A percentile compares a stretch with the other conserved stretches of the same genome.
Evolutionary conservation across 2,888 invertebrate species (phyloP).

Genomic region (Drosophila colorata): DNA sequence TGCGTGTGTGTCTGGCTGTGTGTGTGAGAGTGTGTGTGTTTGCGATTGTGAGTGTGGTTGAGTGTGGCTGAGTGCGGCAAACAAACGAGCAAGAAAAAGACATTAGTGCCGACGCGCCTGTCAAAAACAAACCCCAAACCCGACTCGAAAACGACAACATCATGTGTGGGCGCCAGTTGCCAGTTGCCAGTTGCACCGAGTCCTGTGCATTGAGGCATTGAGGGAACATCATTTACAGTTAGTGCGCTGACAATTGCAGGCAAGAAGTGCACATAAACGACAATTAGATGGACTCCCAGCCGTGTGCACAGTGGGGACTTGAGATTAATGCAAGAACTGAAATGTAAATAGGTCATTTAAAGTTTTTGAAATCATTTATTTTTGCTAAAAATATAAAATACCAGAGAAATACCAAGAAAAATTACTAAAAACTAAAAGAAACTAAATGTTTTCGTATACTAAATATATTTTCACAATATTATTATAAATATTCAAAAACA

Average conservation of each 20-base stretch:
- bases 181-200: slow-evolving; percentile 12
- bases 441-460: no score
- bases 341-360: no score
- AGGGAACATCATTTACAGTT: slow-evolving; percentile 71
- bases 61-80: slow-evolving; percentile 38
- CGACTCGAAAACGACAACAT: slow-evolving; percentile 10
- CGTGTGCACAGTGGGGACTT: slow-evolving; percentile 32
- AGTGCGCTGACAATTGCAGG: slow-evolving; percentile 61
- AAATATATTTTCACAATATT: no score
- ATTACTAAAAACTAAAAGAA: no score
- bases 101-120: slow-evolving; percentile 61
- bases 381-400: no score
- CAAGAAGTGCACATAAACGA: slow-evolving; percentile 47
- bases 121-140: slow-evolving; percentile 48
- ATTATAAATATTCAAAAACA: no score
- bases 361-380: no score
- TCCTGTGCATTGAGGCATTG: slow-evolving; percentile 55
- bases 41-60: not conserved
- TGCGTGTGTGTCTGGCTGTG: slow-evolving; percentile 15
- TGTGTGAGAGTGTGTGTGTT: slow-evolving; percentile 2
- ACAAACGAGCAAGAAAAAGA: slow-evolving; percentile 72
- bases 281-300: slow-evolving; percentile 53
- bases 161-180: slow-evolving; percentile 31
- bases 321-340: no score
- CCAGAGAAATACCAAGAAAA: no score